Evolutionary conservation across 2,797 vertebrate genomes (phyloP), one percentile per base, ranked within the genome.

Genomic region (Tachyglossus aculeatus): DNA sequence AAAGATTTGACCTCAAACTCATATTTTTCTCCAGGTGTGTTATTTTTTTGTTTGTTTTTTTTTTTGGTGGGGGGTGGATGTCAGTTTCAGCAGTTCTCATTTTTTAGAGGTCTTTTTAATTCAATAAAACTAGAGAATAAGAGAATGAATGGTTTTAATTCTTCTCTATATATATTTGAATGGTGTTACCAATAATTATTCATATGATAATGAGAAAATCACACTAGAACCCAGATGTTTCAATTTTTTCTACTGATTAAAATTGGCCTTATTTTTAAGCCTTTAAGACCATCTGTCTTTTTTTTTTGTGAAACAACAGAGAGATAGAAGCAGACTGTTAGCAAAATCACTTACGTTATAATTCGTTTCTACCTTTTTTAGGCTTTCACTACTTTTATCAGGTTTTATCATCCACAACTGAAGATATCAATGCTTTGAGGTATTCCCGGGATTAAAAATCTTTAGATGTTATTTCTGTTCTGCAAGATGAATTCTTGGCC

Each of bases 291-390:
- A 53, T 2, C 21, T 36, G 5, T 52, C 31, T 7, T 9, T 25
- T 56, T 25, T 56, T n/a, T n/a, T n/a, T 43, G 56, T 53, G 64
- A 79, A 63, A 62, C 13, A 57, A 63, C 48, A 18, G 22, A 2
- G 53, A 52, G 29, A 21, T 55, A 45, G 9, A 66, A 38, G 61
- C 53, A 71, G 44, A 15, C 13, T 45, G 36, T 37, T 14, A 11
- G 9, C 16, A 27, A 34, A 34, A n/a, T 29, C 12, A 7, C 36
- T 3, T 12, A 1, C 4, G 2, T 54, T 54, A 53, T 7, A 29
- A 3, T 69, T 78, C 68, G 24, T 18, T 10, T 7, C 9, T 2
- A 22, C 0, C 9, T 62, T 67, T 63, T 33, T 60, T 8, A 7
- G 18, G 27, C 15, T 9, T 31, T 1, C 19, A n/a, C 10, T 24